Percentiles rank a stretch among this genome's conserved stretches.
phyloP scores from a whole-genome alignment of 2,797 vertebrate species.

The Molossus molossus region DNA sequence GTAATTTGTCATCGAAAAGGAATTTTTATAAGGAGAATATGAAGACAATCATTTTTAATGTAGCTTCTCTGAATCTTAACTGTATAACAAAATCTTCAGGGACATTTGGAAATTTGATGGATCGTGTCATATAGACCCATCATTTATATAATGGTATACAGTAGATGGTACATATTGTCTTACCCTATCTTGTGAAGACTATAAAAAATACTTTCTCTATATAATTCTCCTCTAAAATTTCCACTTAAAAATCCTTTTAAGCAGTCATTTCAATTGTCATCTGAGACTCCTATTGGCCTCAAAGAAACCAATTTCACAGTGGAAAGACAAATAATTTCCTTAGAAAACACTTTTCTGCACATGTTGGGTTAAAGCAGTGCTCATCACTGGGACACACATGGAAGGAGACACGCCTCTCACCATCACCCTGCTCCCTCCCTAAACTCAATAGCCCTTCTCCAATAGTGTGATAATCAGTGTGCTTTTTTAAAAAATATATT shows the following conservation, averaged over 20 bases:
- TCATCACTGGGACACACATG: fast-evolving
- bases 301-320: not conserved
- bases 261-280: constrained; percentile 26
- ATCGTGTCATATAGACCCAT: not conserved
- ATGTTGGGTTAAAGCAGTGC: not conserved
- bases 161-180: not conserved
- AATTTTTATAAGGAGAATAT: constrained; percentile 20
- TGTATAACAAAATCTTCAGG: not conserved
- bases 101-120: not conserved
- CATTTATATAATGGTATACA: too few species aligned
- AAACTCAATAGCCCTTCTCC: not conserved
- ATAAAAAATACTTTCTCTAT: not conserved
- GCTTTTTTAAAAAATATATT: not conserved
- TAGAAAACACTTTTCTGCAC: not conserved
- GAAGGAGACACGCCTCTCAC: not conserved
- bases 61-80: not conserved
- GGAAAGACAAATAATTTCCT: constrained; percentile 18
- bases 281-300: not conserved
- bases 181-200: not conserved
- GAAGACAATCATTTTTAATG: not conserved
- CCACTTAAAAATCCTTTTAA: not conserved
- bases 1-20: constrained; percentile 11
- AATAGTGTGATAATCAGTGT: not conserved
- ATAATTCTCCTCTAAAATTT: constrained; percentile 15
- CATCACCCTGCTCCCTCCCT: too few species aligned